Conservation (phyloP, 30 jellyfish, hydroid and myxozoan genomes). For the Aurelia coerulea region DNA sequence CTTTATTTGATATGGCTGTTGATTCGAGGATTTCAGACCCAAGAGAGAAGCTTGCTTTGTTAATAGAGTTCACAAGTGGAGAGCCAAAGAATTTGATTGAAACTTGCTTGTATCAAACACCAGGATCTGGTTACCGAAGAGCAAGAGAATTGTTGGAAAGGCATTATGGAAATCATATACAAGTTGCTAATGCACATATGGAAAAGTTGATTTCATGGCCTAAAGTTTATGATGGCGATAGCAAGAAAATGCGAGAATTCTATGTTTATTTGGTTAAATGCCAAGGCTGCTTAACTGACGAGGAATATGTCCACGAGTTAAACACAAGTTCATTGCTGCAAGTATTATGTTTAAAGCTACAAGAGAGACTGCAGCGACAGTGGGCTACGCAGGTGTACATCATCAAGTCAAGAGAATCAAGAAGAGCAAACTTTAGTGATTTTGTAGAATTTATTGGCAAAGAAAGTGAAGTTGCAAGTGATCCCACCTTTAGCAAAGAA, state of each 20-base stretch:
- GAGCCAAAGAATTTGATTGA: slow-evolving; percentile 49
- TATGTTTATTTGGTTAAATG: too few relatives aligned
- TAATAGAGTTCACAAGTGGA: slow-evolving; percentile 49
- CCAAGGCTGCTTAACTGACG: too few relatives aligned
- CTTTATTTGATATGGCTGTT: slow-evolving; percentile 50
- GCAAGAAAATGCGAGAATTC: too few relatives aligned
- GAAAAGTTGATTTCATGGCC: slow-evolving; percentile 61
- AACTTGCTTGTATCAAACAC: slow-evolving; percentile 46
- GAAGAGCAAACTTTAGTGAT: too few relatives aligned
- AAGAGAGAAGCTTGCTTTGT: slow-evolving; percentile 52
- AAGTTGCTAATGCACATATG: slow-evolving; percentile 48
- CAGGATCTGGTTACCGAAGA: slow-evolving; percentile 43
- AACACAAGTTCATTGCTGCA: too few relatives aligned
- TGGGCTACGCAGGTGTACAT: slow-evolving; percentile 46
- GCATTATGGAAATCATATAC: slow-evolving; percentile 54
- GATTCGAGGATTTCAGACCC: slow-evolving; percentile 43
- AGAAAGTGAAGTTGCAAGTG: too few relatives aligned
- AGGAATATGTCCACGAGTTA: too few relatives aligned
- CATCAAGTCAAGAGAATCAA: too few relatives aligned
- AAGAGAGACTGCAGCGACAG: slow-evolving; percentile 36
- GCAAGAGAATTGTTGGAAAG: slow-evolving; percentile 52
- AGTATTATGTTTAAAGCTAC: slow-evolving; percentile 20
- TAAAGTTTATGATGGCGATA: slow-evolving; percentile 37
- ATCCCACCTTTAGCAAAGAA: too few relatives aligned
- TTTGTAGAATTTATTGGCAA: too few relatives aligned